Base-by-base conservation (phyloP, 2,888 invertebrate species). In the Notodonta ziczac region DNA sequence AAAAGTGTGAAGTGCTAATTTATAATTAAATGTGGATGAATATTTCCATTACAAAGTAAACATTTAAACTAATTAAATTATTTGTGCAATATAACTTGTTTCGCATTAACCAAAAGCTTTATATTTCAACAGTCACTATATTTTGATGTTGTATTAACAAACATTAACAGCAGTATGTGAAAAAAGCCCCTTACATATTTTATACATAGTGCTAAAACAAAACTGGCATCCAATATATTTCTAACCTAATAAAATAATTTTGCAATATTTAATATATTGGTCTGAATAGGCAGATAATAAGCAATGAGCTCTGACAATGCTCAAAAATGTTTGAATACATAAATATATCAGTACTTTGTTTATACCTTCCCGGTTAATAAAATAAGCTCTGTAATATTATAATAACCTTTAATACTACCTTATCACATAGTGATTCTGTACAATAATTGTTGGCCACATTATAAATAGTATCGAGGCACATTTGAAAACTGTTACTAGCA, bases 401-500 rank as follows among this genome's bases (percentile, higher is more conserved):
- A 72, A 73, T 71, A 77, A 69, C 70, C 69, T 65, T 70, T 78
- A 80, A 81, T 75, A 78, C 78, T 84, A 83, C 69, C 68, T 56
- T 80, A 85, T 83, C 79, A 84, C 78, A 78, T 81, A 67, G 73
- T 75, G 68, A 74, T 72, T 78, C 78, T 78, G 71, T 82, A 80
- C 72, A 82, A 72, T 67, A 78, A 39, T 53, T 13, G 70, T 85
- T 86, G 82, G 84, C 83, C 78, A 76, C 74, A 75, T 71, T 65
- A 62, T 61, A 67, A 24, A 24, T 24, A 24, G 24, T 24, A 24
- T 24, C 2, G 1, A 35, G 61, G 73, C 69, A 70, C 73, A 72
- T 73, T 67, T 63, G 60, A 59, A 60, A 65, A 74, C 56, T 65
- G 62, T 71, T 75, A 74, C 70, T 72, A 10, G 42, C 12, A 42